These are phyloP conservation scores for Teleopsis dalmanni DNA, from an alignment of 1,140 invertebrate species.

Conservation along the genomic window DNA sequence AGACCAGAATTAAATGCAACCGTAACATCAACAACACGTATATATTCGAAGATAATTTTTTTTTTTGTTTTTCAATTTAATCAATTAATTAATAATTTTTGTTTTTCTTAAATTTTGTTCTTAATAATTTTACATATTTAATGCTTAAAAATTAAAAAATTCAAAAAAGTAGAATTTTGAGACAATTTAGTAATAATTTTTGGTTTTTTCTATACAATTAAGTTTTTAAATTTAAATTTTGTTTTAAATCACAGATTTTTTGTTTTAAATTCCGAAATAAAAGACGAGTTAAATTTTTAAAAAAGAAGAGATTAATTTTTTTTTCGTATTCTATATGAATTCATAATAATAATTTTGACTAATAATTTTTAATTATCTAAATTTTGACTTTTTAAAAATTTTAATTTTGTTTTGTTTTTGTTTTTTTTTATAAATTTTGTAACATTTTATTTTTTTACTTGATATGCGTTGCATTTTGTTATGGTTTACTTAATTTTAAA, in stretches of 20 bases:
- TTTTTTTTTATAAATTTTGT: conserved; percentile 11
- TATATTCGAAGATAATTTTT: background rate
- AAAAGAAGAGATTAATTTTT: conserved; percentile 37
- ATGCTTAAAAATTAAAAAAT: background rate
- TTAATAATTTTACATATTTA: background rate
- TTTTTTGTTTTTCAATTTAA: background rate
- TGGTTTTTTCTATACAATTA: background rate
- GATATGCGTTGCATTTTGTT: conserved; percentile 40
- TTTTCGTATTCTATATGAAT: conserved; percentile 18
- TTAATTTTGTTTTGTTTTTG: conserved; percentile 11
- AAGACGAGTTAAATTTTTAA: conserved; percentile 25
- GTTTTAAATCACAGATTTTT: conserved; percentile 44
- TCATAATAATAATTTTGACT: conserved; percentile 36
- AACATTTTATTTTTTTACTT: conserved; percentile 17
- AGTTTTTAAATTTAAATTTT: conserved; percentile 29
- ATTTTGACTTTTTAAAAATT: conserved; percentile 11
- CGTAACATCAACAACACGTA: conserved; percentile 4
- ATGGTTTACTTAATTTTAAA: conserved; percentile 13
- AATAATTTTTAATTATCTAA: conserved; percentile 43
- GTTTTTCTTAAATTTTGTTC: background rate
- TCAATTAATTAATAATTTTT: background rate
- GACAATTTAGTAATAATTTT: background rate
- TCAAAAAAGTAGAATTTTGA: background rate
- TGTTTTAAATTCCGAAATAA: conserved; percentile 38
- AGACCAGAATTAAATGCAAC: background rate